Conservation (phyloP, 2,888 invertebrate species). For the Hecatera dysodea region DNA sequence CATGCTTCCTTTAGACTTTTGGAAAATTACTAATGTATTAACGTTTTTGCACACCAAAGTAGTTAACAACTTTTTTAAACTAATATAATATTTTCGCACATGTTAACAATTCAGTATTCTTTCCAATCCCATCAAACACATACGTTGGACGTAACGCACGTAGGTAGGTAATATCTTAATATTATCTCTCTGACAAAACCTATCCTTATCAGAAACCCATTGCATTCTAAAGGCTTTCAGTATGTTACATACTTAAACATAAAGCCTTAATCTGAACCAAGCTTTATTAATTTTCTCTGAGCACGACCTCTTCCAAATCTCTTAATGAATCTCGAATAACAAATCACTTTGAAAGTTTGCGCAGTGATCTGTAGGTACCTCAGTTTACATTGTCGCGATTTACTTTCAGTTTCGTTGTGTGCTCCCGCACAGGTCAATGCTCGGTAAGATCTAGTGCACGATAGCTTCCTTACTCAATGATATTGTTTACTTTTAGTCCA, state of each 20-base stretch:
- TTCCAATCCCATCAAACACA: too few species aligned
- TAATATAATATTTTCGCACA: too few species aligned
- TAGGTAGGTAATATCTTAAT: background rate
- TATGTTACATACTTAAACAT: constrained; percentile 20
- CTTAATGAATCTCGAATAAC: constrained; percentile 36
- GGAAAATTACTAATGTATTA: too few species aligned
- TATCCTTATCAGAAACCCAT: background rate
- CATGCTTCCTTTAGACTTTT: background rate
- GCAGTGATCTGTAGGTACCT: constrained; percentile 17
- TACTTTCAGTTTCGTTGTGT: constrained; percentile 77
- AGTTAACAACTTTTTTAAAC: background rate
- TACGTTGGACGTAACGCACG: too few species aligned
- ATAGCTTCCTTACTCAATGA: constrained; percentile 67
- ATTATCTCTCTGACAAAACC: background rate
- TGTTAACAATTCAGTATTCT: too few species aligned
- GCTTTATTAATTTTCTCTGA: constrained; percentile 40
- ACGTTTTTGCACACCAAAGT: background rate
- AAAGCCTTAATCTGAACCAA: constrained; percentile 15
- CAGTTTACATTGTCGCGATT: constrained; percentile 70
- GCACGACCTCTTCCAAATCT: constrained; percentile 32
- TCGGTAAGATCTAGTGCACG: constrained; percentile 74
- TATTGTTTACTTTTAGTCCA: constrained; percentile 72
- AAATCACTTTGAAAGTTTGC: constrained; percentile 36
- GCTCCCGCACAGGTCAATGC: constrained; percentile 73
- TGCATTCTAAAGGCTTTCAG: constrained; percentile 1